These are phyloP conservation scores for Frankliniella fusca DNA, from an alignment of 2,888 invertebrate species.

Conservation along the genomic window DNA sequence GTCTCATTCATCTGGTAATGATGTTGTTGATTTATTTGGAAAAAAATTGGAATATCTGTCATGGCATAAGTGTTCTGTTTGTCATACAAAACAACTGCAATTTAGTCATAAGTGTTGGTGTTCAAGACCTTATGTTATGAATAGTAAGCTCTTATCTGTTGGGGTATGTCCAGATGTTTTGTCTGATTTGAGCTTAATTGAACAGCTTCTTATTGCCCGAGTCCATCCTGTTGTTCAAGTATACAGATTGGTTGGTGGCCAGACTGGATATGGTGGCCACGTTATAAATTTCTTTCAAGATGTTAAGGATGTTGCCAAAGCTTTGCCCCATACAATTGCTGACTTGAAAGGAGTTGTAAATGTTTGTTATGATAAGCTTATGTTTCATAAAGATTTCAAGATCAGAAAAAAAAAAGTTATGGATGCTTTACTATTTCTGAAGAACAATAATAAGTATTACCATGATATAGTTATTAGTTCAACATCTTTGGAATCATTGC, in stretches of 20 bases:
- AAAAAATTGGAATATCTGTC: not conserved
- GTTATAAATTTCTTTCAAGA: slow-evolving; percentile 4
- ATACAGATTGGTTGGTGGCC: not conserved
- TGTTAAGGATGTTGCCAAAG: not conserved
- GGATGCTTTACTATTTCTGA: not conserved
- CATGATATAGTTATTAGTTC: too few relatives aligned
- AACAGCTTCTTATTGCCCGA: not conserved
- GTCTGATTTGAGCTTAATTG: not conserved
- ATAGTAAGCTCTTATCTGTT: not conserved
- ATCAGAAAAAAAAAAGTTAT: not conserved
- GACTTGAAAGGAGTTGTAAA: not conserved
- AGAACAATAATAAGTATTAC: not conserved
- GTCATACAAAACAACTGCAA: too few relatives aligned
- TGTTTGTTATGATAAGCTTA: not conserved
- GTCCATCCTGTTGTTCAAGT: slow-evolving; percentile 5
- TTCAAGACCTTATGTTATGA: not conserved
- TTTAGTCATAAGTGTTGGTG: not conserved
- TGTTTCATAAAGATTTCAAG: slow-evolving; percentile 11
- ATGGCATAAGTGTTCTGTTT: too few relatives aligned
- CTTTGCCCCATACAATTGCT: not conserved
- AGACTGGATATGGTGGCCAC: slow-evolving; percentile 12
- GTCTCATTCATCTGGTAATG: not conserved
- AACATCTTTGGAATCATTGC: not conserved
- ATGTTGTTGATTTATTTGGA: not conserved
- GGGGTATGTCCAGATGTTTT: not conserved